phyloP scores from a whole-genome alignment of 2,888 invertebrate species.

The Agonopterix heracliana region DNA sequence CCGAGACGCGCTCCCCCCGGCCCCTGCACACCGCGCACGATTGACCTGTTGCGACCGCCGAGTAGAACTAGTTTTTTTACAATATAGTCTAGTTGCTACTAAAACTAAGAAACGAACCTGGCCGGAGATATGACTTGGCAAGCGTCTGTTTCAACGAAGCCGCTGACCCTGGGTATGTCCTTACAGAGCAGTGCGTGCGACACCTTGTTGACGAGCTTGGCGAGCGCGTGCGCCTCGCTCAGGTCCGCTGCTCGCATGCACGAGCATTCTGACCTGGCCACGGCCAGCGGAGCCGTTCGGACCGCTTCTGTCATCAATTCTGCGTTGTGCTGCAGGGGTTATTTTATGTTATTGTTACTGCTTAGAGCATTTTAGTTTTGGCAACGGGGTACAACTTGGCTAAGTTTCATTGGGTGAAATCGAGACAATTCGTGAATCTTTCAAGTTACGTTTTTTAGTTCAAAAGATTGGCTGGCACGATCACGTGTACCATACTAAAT shows the following conservation, averaged over 20 bases:
- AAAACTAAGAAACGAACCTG: constrained; percentile 23
- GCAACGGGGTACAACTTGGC: too few species aligned
- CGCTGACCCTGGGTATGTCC: constrained; percentile 51
- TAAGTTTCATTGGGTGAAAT: too few species aligned
- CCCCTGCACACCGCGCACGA: too few species aligned
- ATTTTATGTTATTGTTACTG: neutral
- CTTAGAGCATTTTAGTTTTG: too few species aligned
- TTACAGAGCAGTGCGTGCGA: constrained; percentile 54
- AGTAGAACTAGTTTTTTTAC: too few species aligned
- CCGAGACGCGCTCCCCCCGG: too few species aligned
- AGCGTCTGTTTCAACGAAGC: constrained; percentile 56
- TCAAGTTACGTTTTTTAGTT: too few species aligned
- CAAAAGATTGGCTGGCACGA: too few species aligned
- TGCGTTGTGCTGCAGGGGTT: constrained; percentile 44
- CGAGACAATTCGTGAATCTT: too few species aligned
- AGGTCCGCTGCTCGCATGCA: constrained; percentile 47
- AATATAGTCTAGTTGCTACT: too few species aligned
- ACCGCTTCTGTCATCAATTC: constrained; percentile 55
- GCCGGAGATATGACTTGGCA: constrained; percentile 56
- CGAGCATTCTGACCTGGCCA: constrained; percentile 35
- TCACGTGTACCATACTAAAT: too few species aligned
- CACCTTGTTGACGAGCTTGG: constrained; percentile 54
- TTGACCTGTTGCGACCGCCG: too few species aligned
- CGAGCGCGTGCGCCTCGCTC: constrained; percentile 64
- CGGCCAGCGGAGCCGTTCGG: constrained; percentile 36